Evolutionary conservation across 2,888 invertebrate genomes (phyloP).

Genomic region (Pyrgus malvae): DNA sequence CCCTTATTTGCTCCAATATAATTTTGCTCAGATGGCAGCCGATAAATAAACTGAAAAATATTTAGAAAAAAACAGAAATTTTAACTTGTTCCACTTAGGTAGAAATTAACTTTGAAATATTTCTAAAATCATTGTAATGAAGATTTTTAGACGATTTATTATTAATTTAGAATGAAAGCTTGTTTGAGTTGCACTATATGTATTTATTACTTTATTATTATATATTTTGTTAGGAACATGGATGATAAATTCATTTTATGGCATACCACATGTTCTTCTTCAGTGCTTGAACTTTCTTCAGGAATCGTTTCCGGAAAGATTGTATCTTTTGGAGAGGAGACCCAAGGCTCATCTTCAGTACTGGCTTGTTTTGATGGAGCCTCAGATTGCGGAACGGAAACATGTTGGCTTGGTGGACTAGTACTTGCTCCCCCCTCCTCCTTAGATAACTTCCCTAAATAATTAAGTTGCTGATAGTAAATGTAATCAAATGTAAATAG

Average conservation of each 20-base stretch:
- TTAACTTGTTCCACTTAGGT: too few relatives aligned
- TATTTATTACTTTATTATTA: too few relatives aligned
- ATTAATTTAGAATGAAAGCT: too few relatives aligned
- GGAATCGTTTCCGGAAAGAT: slow-evolving; percentile 96
- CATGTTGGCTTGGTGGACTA: slow-evolving; percentile 85
- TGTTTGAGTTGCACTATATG: too few relatives aligned
- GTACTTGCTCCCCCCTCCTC: slow-evolving; percentile 70
- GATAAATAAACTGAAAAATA: slow-evolving; percentile 87
- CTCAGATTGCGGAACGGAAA: slow-evolving; percentile 78
- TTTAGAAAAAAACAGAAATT: not conserved
- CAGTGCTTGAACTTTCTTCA: slow-evolving; percentile 95
- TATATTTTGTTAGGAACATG: too few relatives aligned
- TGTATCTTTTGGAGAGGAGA: slow-evolving; percentile 93
- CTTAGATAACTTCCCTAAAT: slow-evolving; percentile 70
- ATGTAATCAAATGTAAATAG: not conserved
- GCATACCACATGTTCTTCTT: slow-evolving; percentile 94
- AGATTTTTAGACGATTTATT: too few relatives aligned
- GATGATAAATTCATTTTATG: too few relatives aligned
- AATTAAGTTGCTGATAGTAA: not conserved
- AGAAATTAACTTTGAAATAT: not conserved
- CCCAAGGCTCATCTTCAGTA: slow-evolving; percentile 88
- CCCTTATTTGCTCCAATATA: slow-evolving; percentile 88
- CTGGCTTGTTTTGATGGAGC: slow-evolving; percentile 73
- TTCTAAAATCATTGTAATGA: too few relatives aligned
- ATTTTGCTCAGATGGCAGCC: slow-evolving; percentile 87